These are phyloP conservation scores for Craniophora ligustri DNA, from an alignment of 2,888 invertebrate genomes.

Conservation along the genomic window DNA sequence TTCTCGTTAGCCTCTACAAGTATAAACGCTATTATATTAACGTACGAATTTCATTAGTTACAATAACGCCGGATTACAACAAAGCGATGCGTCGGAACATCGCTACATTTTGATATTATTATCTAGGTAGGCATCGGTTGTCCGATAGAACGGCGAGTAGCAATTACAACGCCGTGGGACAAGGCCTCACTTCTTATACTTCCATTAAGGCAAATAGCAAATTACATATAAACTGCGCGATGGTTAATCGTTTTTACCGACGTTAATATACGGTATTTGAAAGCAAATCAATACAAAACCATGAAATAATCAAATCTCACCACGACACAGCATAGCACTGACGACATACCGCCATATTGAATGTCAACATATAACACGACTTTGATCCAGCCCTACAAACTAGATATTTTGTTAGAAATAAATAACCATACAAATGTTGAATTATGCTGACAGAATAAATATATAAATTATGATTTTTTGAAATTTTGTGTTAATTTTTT, in stretches of 20 bases:
- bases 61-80: constrained; percentile 59
- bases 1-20: constrained; percentile 59
- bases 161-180: constrained; percentile 73
- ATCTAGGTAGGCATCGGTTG: constrained; percentile 76
- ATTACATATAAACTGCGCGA: constrained; percentile 60
- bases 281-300: constrained; percentile 70
- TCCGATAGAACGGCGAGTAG: constrained; percentile 74
- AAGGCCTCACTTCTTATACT: constrained; percentile 52
- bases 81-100: constrained; percentile 65
- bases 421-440: constrained; percentile 54
- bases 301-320: constrained; percentile 91
- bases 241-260: constrained; percentile 57
- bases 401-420: constrained; percentile 57
- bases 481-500: constrained; percentile 84
- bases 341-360: constrained; percentile 98
- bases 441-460: constrained; percentile 52
- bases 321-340: constrained; percentile 99
- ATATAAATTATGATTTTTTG: constrained; percentile 71
- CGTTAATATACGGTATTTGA: constrained; percentile 59
- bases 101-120: constrained; percentile 76
- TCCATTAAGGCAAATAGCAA: constrained; percentile 57
- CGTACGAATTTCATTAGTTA: constrained; percentile 45
- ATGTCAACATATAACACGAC: constrained; percentile 91
- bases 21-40: constrained; percentile 33
- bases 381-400: constrained; percentile 75